A percentile compares a stretch with the other conserved stretches of the same genome.
These are phyloP conservation scores for Montipora foliosa DNA, from an alignment of 64 coral and sea anemone genomes.

Conservation along the genomic window DNA sequence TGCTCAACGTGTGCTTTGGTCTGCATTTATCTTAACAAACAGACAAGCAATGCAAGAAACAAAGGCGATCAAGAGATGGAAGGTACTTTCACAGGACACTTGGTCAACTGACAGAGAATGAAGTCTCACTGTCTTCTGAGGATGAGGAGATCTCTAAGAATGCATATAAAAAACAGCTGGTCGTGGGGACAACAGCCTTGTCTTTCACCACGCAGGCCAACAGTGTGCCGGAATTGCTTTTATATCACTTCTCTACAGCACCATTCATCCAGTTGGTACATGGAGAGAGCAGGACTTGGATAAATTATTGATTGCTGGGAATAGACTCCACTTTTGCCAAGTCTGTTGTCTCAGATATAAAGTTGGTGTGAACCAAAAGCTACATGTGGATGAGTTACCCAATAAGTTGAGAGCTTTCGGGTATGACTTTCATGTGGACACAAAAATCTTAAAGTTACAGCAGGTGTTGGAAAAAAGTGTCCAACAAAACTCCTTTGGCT, in stretches of 20 bases:
- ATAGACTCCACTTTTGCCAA: neutral
- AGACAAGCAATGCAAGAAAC: neutral
- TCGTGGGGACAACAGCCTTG: neutral
- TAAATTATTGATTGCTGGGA: neutral
- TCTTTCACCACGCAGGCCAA: neutral
- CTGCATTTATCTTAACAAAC: neutral
- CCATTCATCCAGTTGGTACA: neutral
- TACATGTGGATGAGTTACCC: neutral
- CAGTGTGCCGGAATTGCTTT: neutral
- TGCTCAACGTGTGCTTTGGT: too few relatives aligned
- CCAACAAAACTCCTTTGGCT: neutral
- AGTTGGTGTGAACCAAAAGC: neutral
- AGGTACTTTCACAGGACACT: neutral
- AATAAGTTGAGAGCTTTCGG: neutral
- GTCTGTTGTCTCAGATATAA: neutral
- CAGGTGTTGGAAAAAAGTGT: neutral
- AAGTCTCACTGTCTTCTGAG: neutral
- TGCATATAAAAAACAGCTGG: neutral
- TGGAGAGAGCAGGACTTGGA: neutral
- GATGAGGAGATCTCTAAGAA: neutral
- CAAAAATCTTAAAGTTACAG: neutral
- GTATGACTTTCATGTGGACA: neutral
- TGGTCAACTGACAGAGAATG: neutral
- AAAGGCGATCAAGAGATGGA: neutral
- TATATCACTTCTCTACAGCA: neutral